Evolutionary conservation across 2,797 vertebrate genomes (phyloP).

Genomic region (Meda fulgida): DNA sequence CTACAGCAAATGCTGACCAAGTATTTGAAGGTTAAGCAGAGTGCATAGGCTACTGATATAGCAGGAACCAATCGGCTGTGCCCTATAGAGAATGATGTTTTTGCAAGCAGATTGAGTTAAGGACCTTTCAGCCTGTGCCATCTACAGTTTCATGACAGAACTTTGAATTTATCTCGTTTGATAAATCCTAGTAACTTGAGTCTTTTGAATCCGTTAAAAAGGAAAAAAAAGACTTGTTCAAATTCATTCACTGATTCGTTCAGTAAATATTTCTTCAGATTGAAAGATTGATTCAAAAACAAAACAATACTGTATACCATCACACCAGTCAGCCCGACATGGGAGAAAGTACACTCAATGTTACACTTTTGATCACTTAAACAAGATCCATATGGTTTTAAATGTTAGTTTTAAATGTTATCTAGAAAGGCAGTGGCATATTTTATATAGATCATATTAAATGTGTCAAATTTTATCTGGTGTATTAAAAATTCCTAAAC

Average conservation of each 20-base stretch:
- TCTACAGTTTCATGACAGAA: no score
- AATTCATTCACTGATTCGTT: not conserved
- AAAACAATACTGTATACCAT: not conserved
- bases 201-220: not conserved
- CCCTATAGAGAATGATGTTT: not conserved
- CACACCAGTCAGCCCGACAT: not conserved
- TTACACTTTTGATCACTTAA: not conserved
- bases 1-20: not conserved
- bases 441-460: conserved; percentile 6
- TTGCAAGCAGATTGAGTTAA: not conserved
- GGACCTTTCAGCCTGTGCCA: not conserved
- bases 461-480: conserved; percentile 32
- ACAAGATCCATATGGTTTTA: not conserved
- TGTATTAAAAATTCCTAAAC: conserved; percentile 43
- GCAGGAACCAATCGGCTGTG: not conserved
- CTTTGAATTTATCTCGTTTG: not conserved
- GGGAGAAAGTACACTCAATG: not conserved
- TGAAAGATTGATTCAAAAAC: not conserved
- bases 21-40: not conserved
- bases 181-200: not conserved
- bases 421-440: not conserved
- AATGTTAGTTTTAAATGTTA: conserved; percentile 5
- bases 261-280: not conserved
- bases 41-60: not conserved
- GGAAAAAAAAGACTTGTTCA: not conserved